Conservation (phyloP, 2,797 vertebrate species). For the Rhinella marina region DNA sequence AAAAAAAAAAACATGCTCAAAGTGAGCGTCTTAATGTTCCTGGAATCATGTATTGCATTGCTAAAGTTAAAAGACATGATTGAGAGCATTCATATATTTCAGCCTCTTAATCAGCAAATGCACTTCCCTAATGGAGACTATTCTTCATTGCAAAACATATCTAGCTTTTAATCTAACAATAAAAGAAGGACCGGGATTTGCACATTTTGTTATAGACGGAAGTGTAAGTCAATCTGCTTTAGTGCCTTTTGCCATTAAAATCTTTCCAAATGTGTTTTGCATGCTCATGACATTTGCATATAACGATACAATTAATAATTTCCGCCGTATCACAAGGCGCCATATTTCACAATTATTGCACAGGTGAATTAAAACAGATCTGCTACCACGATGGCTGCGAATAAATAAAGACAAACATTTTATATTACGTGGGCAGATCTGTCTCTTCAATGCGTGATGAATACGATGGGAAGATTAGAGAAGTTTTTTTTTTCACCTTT, state of each 20-base stretch:
- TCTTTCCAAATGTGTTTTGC: slow-evolving; percentile 41
- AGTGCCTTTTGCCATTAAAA: slow-evolving; percentile 53
- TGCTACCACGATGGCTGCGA: not conserved
- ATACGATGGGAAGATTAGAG: not conserved
- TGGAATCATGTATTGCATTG: slow-evolving; percentile 49
- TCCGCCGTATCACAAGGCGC: not conserved
- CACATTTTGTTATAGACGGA: slow-evolving; percentile 45
- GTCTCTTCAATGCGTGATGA: not conserved
- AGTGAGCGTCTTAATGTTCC: slow-evolving; percentile 42
- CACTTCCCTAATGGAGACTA: slow-evolving; percentile 56
- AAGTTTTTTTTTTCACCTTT: not conserved
- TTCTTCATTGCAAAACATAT: slow-evolving; percentile 54
- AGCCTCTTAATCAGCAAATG: slow-evolving; percentile 57
- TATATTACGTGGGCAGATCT: not conserved
- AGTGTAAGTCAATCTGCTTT: slow-evolving; percentile 51
- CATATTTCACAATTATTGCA: slow-evolving; percentile 42
- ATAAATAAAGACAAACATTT: slow-evolving; percentile 14
- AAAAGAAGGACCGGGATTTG: slow-evolving; percentile 48
- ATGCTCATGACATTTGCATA: slow-evolving; percentile 45
- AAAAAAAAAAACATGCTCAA: slow-evolving; percentile 30
- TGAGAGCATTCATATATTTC: slow-evolving; percentile 54
- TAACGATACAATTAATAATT: slow-evolving; percentile 26
- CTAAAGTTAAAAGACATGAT: slow-evolving; percentile 49
- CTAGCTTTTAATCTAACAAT: slow-evolving; percentile 56
- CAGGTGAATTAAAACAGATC: slow-evolving; percentile 9